Percentiles rank a stretch among this genome's conserved stretches.
Evolutionary conservation across 92 coral and sea anemone genomes (phyloP).

Genomic region (Epizoanthus stellaris): DNA sequence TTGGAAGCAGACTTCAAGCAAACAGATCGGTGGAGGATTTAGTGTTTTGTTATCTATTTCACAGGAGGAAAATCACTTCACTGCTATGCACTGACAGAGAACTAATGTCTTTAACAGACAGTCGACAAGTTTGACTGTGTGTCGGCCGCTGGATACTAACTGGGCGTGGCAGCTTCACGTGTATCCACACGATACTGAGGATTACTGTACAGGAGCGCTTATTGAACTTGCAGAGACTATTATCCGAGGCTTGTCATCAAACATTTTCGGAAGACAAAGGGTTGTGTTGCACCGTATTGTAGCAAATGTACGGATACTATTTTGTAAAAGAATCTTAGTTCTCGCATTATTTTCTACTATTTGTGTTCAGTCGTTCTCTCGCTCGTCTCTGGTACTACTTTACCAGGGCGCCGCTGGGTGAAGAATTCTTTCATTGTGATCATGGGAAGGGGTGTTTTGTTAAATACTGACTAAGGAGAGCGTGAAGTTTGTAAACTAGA

Average conservation of each 20-base stretch:
- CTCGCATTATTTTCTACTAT: conserved; percentile 12
- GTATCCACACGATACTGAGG: background rate
- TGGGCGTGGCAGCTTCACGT: background rate
- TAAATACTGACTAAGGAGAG: background rate
- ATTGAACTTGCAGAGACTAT: background rate
- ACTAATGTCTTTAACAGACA: background rate
- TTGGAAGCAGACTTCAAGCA: background rate
- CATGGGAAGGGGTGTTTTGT: background rate
- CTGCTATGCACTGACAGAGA: background rate
- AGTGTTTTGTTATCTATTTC: background rate
- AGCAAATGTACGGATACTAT: conserved; percentile 8
- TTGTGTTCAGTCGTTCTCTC: conserved; percentile 19
- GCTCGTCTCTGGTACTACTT: background rate
- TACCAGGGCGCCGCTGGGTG: background rate
- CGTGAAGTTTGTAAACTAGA: conserved; percentile 13
- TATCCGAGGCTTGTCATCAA: background rate
- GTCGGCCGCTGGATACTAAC: background rate
- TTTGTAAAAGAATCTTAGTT: conserved; percentile 17
- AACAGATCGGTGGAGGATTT: background rate
- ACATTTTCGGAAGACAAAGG: background rate
- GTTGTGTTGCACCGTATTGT: background rate
- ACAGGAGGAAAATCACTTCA: background rate
- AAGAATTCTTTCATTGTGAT: background rate
- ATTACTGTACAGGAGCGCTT: background rate
- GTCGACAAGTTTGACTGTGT: background rate